Conservation (phyloP, 1,140 invertebrate genomes). For the Bombus breviceps region DNA sequence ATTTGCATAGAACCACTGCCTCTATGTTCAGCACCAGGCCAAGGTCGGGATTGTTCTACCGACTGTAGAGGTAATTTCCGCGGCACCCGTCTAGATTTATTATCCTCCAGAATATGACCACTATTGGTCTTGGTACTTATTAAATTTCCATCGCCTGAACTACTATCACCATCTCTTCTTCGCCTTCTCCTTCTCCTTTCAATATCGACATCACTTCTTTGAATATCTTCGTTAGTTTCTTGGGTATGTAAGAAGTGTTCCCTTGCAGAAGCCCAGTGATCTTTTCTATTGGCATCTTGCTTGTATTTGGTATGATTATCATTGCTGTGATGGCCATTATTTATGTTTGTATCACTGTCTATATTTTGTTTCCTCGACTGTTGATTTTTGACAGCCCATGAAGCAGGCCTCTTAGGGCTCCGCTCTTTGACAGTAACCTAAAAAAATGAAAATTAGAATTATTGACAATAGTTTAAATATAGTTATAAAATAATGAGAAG, state of each 20-base stretch:
- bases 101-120: slow-evolving; percentile 55
- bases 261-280: slow-evolving; percentile 80
- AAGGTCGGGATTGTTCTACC: slow-evolving; percentile 71
- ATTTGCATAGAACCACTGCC: slow-evolving; percentile 58
- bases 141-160: slow-evolving; percentile 58
- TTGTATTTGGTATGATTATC: slow-evolving; percentile 74
- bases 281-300: slow-evolving; percentile 73
- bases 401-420: slow-evolving; percentile 73
- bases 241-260: slow-evolving; percentile 76
- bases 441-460: slow-evolving; percentile 22
- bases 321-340: slow-evolving; percentile 64
- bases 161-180: slow-evolving; percentile 71
- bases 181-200: slow-evolving; percentile 72
- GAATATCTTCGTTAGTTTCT: slow-evolving; percentile 72
- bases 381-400: slow-evolving; percentile 77
- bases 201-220: slow-evolving; percentile 69
- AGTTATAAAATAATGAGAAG: slow-evolving; percentile 6
- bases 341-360: slow-evolving; percentile 75
- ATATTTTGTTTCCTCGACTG: slow-evolving; percentile 72
- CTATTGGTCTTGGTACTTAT: slow-evolving; percentile 57
- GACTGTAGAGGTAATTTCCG: slow-evolving; percentile 76
- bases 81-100: slow-evolving; percentile 74
- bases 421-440: slow-evolving; percentile 79
- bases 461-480: neutral
- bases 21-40: slow-evolving; percentile 50